Evolutionary conservation across 2,113 vertebrate species (phyloP).

Genomic region (Brevimyrus niger): DNA sequence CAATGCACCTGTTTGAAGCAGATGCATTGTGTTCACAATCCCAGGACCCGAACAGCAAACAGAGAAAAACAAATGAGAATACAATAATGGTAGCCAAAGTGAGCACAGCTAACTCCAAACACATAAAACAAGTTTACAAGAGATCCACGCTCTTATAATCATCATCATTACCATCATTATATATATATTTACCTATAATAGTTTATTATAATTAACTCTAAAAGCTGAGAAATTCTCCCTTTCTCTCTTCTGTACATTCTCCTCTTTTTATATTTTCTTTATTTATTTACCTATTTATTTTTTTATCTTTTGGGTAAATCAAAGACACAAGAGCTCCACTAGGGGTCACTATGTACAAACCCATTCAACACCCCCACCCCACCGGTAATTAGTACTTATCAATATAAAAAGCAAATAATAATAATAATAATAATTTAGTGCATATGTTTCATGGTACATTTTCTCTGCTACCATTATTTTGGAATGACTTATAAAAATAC

Average conservation of each 20-base stretch:
- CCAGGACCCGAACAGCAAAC: slow-evolving; percentile 13
- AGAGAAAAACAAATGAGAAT: slow-evolving; percentile 13
- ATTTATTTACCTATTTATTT: slow-evolving; percentile 13
- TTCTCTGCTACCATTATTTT: not conserved
- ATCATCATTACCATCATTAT: slow-evolving; percentile 46
- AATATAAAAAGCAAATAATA: not conserved
- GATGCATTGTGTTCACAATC: not conserved
- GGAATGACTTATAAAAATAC: not conserved
- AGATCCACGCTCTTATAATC: slow-evolving; percentile 30
- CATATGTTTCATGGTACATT: not conserved
- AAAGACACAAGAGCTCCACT: not conserved
- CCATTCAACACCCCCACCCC: not conserved
- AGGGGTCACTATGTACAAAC: not conserved
- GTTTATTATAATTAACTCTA: slow-evolving; percentile 48
- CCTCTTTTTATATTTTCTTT: not conserved
- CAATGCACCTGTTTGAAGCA: not conserved
- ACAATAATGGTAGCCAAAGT: slow-evolving; percentile 46
- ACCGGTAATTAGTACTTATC: not conserved
- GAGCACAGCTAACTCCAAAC: slow-evolving; percentile 51
- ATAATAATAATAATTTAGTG: not conserved
- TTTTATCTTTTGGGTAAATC: not conserved
- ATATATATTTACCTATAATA: slow-evolving; percentile 51
- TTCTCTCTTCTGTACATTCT: slow-evolving; percentile 23
- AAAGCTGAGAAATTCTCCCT: slow-evolving; percentile 46
- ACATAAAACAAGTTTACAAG: slow-evolving; percentile 59